Evolutionary conservation across 2,113 vertebrate genomes (phyloP).

Genomic region (Nibea coibor): DNA sequence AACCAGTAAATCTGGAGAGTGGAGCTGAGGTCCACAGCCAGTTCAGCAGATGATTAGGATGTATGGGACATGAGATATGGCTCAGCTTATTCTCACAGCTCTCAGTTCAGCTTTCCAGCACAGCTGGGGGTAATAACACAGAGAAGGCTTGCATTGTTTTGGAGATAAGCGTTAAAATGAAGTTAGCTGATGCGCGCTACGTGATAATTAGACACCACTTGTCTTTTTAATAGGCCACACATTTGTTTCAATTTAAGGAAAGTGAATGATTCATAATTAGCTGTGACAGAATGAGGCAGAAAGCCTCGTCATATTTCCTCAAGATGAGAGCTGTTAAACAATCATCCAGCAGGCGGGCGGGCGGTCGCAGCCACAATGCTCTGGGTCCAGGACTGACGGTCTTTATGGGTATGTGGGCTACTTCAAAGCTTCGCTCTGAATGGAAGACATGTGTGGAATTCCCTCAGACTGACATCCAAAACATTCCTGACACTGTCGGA

Average conservation of each 20-base stretch:
- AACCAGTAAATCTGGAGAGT: constrained; percentile 36
- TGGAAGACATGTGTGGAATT: constrained; percentile 72
- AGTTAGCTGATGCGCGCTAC: constrained; percentile 3
- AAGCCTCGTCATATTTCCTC: not conserved
- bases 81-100: constrained; percentile 5
- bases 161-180: constrained; percentile 8
- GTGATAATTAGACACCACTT: not conserved
- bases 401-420: constrained; percentile 46
- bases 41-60: constrained; percentile 54
- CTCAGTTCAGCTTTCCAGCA: constrained; percentile 12
- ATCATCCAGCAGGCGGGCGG: constrained; percentile 2
- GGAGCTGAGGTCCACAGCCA: constrained; percentile 50
- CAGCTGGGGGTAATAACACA: constrained; percentile 31
- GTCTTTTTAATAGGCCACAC: constrained; percentile 13
- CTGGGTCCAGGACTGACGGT: constrained; percentile 7
- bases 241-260: constrained; percentile 18
- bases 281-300: not conserved
- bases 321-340: constrained; percentile 29
- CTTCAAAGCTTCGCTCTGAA: constrained; percentile 70
- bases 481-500: constrained; percentile 57
- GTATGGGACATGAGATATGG: constrained; percentile 33
- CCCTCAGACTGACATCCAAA: constrained; percentile 55
- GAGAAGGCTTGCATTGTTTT: constrained; percentile 11
- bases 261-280: constrained; percentile 1
- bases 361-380: not conserved